Evolutionary conservation across 2,888 invertebrate genomes (phyloP), one percentile per base, ranked within the genome.

Genomic region (Lutraria lutraria): DNA sequence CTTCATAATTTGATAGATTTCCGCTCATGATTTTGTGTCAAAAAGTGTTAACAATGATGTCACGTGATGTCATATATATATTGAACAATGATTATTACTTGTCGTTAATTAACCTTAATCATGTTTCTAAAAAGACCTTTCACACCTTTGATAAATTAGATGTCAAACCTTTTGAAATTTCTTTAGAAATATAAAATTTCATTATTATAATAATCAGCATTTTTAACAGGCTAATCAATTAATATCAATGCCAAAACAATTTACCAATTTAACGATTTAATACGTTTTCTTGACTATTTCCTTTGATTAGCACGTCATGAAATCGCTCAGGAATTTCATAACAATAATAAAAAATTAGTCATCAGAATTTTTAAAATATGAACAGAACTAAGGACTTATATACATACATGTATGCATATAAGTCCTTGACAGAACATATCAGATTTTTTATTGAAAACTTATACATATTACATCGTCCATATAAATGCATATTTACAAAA

Each of bases 1-100:
- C 76, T 76, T 25, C 34, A 76, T 76, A 31, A 34, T 76, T 76
- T 31, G 31, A 76, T 15, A 76, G 76, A 76, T 76, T 76, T 76
- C 76, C 16, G 19, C 76, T 76, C 76, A 76, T 76, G 76, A 76
- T 76, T 31, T 34, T 4, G 34, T 76, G 76, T 76, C 76, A 76
- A 76, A 76, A 34, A 31, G 76, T 76, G 76, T 34, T 34, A 76
- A 76, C 76, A 31, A 76, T 76, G 76, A 76, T 76, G 31, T 34
- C 76, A 76, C 76, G 76, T 76, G 76, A 34, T 19, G 76, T 76
- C 76, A 76, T 13, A 76, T 34, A 16, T 76, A 34, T 29, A 31
- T 31, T 76, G 31, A 31, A 76, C 29, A 76, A 34, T 76, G 21
- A 76, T 16, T 3, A 76, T 6, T 31, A 76, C 76, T 76, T 76